A percentile compares a stretch with the other conserved stretches of the same genome.
phyloP scores from a whole-genome alignment of 2,797 vertebrate genomes.

The Adrianichthys oophorus region DNA sequence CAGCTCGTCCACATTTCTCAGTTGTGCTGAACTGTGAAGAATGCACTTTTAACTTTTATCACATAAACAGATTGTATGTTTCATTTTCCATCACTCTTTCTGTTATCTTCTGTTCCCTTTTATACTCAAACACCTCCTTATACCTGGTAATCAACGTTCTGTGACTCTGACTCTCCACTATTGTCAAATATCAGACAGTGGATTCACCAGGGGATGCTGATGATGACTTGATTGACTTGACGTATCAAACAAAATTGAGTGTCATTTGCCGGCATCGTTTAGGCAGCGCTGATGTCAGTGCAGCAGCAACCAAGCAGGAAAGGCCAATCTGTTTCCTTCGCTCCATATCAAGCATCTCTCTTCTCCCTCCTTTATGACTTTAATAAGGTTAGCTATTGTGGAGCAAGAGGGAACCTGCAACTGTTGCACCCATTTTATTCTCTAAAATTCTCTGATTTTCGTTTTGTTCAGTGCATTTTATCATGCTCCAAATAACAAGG shows the following conservation, averaged over 20 bases:
- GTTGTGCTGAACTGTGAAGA: slow-evolving; percentile 61
- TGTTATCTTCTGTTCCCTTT: slow-evolving; percentile 72
- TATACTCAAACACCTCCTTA: slow-evolving; percentile 71
- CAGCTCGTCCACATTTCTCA: slow-evolving; percentile 79
- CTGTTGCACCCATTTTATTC: slow-evolving; percentile 36
- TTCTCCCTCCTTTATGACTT: slow-evolving; percentile 59
- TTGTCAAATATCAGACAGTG: slow-evolving; percentile 81
- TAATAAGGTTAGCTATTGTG: slow-evolving; percentile 68
- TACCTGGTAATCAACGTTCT: slow-evolving; percentile 72
- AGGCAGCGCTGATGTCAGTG: slow-evolving; percentile 71
- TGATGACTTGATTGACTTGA: slow-evolving; percentile 79
- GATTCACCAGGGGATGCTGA: slow-evolving; percentile 80
- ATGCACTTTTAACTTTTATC: slow-evolving; percentile 47
- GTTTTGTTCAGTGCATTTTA: too few species aligned
- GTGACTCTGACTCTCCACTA: slow-evolving; percentile 66
- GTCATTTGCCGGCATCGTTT: slow-evolving; percentile 79
- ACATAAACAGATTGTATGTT: slow-evolving; percentile 58
- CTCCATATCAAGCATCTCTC: slow-evolving; percentile 72
- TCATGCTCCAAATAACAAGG: too few species aligned
- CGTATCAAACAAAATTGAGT: slow-evolving; percentile 83
- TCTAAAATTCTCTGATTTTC: too few species aligned
- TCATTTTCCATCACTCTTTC: slow-evolving; percentile 57
- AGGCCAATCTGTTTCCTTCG: slow-evolving; percentile 79
- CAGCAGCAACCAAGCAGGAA: slow-evolving; percentile 72
- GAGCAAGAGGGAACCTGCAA: slow-evolving; percentile 52